A percentile compares a stretch with the other conserved stretches of the same genome.
phyloP scores from a whole-genome alignment of 2,888 invertebrate genomes.

The Cyclophora albipunctata region DNA sequence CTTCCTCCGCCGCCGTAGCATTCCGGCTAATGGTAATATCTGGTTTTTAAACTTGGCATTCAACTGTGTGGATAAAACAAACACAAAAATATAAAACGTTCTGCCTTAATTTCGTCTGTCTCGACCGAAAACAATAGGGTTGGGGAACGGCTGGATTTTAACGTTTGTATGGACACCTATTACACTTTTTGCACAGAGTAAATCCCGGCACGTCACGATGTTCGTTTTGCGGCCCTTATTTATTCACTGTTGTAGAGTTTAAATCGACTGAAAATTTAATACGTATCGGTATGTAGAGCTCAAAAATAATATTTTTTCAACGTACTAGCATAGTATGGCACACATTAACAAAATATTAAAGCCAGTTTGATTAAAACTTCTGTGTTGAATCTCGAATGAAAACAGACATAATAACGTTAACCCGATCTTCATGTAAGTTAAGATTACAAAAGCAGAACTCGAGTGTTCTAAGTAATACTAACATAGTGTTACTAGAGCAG shows the following conservation, averaged over 20 bases:
- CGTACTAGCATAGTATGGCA: too few species aligned
- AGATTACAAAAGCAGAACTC: too few species aligned
- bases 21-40: slow-evolving; percentile 56
- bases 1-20: slow-evolving; percentile 28
- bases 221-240: slow-evolving; percentile 15
- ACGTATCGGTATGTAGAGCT: not conserved
- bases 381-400: too few species aligned
- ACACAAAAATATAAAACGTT: slow-evolving; percentile 59
- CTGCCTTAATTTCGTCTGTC: slow-evolving; percentile 56
- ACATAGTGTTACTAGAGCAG: too few species aligned
- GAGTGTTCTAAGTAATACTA: too few species aligned
- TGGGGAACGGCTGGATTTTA: slow-evolving; percentile 37
- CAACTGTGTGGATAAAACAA: slow-evolving; percentile 59
- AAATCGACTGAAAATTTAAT: not conserved
- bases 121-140: slow-evolving; percentile 48
- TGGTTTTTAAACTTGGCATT: slow-evolving; percentile 62
- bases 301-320: not conserved
- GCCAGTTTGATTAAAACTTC: too few species aligned
- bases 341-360: too few species aligned
- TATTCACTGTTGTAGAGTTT: slow-evolving; percentile 10
- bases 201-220: slow-evolving; percentile 10
- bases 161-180: slow-evolving; percentile 30
- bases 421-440: too few species aligned
- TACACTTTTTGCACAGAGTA: slow-evolving; percentile 17
- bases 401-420: too few species aligned